Base-by-base conservation (phyloP, 2,888 invertebrate species). In the Agapostemon virescens region DNA sequence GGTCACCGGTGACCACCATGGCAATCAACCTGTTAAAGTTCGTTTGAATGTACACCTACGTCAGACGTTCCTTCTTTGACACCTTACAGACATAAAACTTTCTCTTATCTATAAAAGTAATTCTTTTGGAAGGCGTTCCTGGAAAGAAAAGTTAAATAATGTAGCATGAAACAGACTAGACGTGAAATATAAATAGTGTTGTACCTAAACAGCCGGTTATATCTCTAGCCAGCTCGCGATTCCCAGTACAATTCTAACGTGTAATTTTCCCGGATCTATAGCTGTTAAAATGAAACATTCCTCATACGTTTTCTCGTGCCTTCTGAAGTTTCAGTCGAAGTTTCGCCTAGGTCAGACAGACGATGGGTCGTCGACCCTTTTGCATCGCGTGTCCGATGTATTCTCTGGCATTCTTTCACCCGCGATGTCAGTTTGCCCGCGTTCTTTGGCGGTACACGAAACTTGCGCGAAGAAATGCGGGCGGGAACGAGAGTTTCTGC, bases 321-420 rank as follows among this genome's bases (percentile, higher is more conserved):
- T 49, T 15, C 58, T 23, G 17, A 81, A 81, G 64, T 70, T 81
- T 49, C 71, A 15, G 42, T 69, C 63, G 17, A 81, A 77, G 66
- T 81, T 78, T 63, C 68, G 26, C 68, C n/a, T 5, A n/a, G n/a
- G 40, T 63, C 30, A 5, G 23, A 26, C 33, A 17, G 58, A 26
- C 30, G 33, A 20, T 30, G 26, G 82, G 75, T 75, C 77, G 77
- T 49, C 77, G 79, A 85, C 61, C 81, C 66, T 5, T 52, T 36
- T 40, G 77, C 74, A 71, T 77, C 70, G 81, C 68, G 68, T 74
- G 77, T 69, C 30, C 45, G 30, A 33, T 40, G 58, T 52, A 45
- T 52, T 69, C 66, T 52, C 58, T 40, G 33, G 40, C 81, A 77
- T 81, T 82, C 81, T 74, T 77, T 72, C 64, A 15, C 38, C 40